These are phyloP conservation scores for Proterorhinus semilunaris DNA, from an alignment of 2,113 vertebrate genomes.

Conservation along the genomic window DNA sequence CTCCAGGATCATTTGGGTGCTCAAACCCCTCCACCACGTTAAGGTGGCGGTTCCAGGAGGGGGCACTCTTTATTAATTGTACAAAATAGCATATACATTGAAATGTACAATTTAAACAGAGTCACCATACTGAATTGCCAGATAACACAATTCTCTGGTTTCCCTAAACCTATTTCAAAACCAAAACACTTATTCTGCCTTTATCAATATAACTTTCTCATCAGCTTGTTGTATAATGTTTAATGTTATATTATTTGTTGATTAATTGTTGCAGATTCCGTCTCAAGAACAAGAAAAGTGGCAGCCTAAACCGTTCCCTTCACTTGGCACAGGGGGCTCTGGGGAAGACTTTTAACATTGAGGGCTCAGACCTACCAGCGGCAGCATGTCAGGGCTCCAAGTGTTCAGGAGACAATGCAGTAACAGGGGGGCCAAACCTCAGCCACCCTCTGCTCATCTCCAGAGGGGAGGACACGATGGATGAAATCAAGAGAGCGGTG, in stretches of 20 bases:
- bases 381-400: constrained; percentile 70
- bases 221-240: too few relatives aligned
- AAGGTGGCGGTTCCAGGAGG: too few relatives aligned
- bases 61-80: background rate
- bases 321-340: constrained; percentile 70
- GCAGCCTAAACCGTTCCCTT: constrained; percentile 82
- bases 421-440: constrained; percentile 72
- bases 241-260: background rate
- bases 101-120: too few relatives aligned
- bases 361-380: constrained; percentile 77
- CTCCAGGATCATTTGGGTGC: too few relatives aligned
- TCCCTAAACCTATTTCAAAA: background rate
- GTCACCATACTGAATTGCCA: too few relatives aligned
- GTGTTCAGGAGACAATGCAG: constrained; percentile 78
- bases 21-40: too few relatives aligned
- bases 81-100: too few relatives aligned
- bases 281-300: constrained; percentile 94
- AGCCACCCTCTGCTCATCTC: constrained; percentile 84
- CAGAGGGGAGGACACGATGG: constrained; percentile 82
- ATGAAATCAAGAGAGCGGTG: constrained; percentile 82
- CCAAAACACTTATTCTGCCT: background rate
- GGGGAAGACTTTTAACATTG: constrained; percentile 75
- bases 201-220: background rate
- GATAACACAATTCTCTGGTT: too few relatives aligned
- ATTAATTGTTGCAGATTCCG: constrained; percentile 78